Conservation (phyloP, 2,797 vertebrate species). For the Leuciscus waleckii region DNA sequence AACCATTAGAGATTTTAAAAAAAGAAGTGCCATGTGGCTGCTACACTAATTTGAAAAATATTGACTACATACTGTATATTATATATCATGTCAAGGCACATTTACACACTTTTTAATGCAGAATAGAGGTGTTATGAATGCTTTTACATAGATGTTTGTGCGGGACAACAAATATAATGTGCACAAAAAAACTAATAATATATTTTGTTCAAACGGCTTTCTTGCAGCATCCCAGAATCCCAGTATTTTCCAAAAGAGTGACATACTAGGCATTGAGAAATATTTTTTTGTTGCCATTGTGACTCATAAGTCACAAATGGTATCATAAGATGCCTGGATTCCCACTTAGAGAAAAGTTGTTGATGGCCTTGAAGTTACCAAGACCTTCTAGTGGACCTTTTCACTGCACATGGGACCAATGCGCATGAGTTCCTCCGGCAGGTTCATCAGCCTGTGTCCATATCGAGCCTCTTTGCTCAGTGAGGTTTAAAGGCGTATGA, state of each 20-base stretch:
- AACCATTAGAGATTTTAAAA: neutral
- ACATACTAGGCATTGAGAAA: too few species aligned
- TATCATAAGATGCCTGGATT: neutral
- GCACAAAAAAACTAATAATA: neutral
- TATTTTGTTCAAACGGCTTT: neutral
- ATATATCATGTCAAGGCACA: neutral
- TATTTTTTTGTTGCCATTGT: neutral
- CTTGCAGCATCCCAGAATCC: too few species aligned
- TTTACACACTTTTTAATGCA: neutral
- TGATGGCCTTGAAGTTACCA: slow-evolving; percentile 8
- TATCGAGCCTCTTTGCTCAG: slow-evolving; percentile 46
- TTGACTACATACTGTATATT: neutral
- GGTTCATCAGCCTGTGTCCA: slow-evolving; percentile 35
- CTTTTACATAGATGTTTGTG: neutral
- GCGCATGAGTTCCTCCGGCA: slow-evolving; percentile 51
- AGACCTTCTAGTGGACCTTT: neutral
- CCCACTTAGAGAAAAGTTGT: neutral
- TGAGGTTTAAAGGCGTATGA: slow-evolving; percentile 55
- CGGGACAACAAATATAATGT: neutral
- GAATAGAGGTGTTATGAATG: neutral
- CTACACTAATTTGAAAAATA: neutral
- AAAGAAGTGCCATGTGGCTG: neutral
- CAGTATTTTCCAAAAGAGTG: too few species aligned
- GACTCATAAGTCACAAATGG: neutral
- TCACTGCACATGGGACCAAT: slow-evolving; percentile 3